Percentiles rank a stretch among this genome's conserved stretches.
These are phyloP conservation scores for Dendrocincla fuliginosa DNA, from an alignment of 2,797 vertebrate genomes.

Conservation along the genomic window DNA sequence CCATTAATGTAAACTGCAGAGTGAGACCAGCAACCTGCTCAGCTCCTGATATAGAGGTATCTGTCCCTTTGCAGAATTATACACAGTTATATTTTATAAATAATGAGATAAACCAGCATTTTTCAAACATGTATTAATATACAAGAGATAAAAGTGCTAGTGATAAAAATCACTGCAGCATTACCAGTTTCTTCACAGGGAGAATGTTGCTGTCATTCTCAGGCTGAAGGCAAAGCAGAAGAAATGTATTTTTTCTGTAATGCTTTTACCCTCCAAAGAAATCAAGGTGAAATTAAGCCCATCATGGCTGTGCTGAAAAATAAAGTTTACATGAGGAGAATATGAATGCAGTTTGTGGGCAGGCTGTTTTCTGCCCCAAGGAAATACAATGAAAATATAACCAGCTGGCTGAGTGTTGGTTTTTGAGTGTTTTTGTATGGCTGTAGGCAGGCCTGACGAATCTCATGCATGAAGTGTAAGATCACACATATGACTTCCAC, in stretches of 20 bases:
- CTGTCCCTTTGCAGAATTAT: not conserved
- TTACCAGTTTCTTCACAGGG: slow-evolving; percentile 1
- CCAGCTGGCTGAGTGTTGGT: not conserved
- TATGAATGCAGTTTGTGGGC: not conserved
- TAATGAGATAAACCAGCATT: slow-evolving; percentile 23
- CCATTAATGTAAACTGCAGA: not conserved
- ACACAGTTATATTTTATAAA: slow-evolving; percentile 25
- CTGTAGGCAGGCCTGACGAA: not conserved
- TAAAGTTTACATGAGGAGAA: slow-evolving; percentile 26
- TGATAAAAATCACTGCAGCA: slow-evolving; percentile 64
- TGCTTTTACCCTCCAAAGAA: slow-evolving; percentile 64
- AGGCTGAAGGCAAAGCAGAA: slow-evolving; percentile 20
- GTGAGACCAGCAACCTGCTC: not conserved
- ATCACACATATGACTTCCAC: not conserved
- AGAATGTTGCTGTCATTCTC: slow-evolving; percentile 38
- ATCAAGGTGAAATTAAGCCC: slow-evolving; percentile 66
- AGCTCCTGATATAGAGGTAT: not conserved
- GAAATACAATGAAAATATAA: slow-evolving; percentile 19
- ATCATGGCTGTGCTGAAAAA: slow-evolving; percentile 36
- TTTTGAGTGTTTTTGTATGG: not conserved
- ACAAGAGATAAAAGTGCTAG: slow-evolving; percentile 30
- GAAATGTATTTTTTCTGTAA: slow-evolving; percentile 50
- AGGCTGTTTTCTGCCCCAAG: not conserved
- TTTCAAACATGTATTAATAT: slow-evolving; percentile 57
- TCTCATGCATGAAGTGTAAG: not conserved